Evolutionary conservation across 1,140 invertebrate genomes (phyloP).

Genomic region (Melanaphis sacchari): DNA sequence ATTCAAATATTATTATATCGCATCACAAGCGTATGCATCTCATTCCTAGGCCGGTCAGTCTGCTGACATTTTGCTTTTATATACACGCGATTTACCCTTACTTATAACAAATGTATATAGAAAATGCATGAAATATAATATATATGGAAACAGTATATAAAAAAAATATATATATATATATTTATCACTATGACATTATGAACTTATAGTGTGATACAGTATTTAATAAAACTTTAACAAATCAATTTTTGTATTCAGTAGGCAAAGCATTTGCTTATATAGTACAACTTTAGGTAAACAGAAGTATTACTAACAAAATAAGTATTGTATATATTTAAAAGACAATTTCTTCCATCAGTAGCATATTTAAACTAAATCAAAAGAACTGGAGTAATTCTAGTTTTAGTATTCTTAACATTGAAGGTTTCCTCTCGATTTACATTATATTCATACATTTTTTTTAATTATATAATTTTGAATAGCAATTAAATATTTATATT

Average conservation of each 20-base stretch:
- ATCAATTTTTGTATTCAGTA: neutral
- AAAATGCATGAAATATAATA: neutral
- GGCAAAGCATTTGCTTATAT: neutral
- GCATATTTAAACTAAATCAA: neutral
- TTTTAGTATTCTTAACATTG: neutral
- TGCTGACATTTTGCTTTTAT: neutral
- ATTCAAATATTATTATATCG: slow-evolving; percentile 28
- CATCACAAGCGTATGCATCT: neutral
- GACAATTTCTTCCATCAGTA: neutral
- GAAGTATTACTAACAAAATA: neutral
- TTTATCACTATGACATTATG: neutral
- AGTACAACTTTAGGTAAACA: neutral
- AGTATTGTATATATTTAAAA: too few relatives aligned
- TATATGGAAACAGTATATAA: neutral
- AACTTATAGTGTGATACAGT: neutral
- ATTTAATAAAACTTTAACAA: too few relatives aligned
- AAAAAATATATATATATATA: too few relatives aligned
- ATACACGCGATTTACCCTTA: neutral
- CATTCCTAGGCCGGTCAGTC: neutral
- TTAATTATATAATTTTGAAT: neutral
- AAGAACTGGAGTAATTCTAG: neutral
- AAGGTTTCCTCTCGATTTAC: neutral
- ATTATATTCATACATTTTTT: neutral
- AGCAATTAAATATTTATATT: neutral
- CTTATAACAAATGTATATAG: neutral